Base-by-base conservation (phyloP, 2,797 vertebrate genomes). In the Lemur catta region DNA sequence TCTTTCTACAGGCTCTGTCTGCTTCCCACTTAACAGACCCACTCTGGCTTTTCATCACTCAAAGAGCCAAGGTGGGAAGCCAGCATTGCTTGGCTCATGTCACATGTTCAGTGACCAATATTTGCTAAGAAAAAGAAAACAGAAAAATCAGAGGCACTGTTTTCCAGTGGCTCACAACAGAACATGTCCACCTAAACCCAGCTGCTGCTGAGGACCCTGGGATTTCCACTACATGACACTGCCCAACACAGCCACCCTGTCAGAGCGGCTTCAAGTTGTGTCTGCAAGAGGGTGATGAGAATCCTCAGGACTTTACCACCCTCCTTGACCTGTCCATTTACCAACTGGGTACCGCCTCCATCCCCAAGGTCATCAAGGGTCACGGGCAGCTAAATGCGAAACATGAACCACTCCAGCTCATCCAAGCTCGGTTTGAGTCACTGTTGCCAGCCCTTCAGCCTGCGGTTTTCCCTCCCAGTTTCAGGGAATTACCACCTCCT, bases 11-110 rank as follows among this genome's bases (percentile, higher is more conserved):
- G 99, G 99, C 69, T 99, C 99, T 0, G 99, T 99, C 93, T 99
- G 99, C 98, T 99, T 99, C 97, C 99, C 99, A 0, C 99, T 99
- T 93, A 99, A 99, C 98, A 99, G 99, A 92, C 99, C 99, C 2
- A 96, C 99, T 86, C 97, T 99, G 96, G 99, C 99, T 87, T 99
- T 99, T 98, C 99, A 99, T 95, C 98, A 99, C 84, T 98, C 98
- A 17, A 99, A 38, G 67, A 30, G 61, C 28, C 61, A 63, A 15
- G 5, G 30, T 63, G 61, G 61, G 28, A 63, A 63, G 30, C 30
- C 15, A 30, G 13, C 30, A 63, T 30, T 15, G 30, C 61, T 63
- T 63, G 61, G 28, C 14, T 33, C 30, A 63, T 63, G 30, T 63
- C 28, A 63, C 13, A 63, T 30, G 30, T 33, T 63, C 61, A 63